phyloP scores from a whole-genome alignment of 2,888 invertebrate genomes.

The Cryptops parisi region DNA sequence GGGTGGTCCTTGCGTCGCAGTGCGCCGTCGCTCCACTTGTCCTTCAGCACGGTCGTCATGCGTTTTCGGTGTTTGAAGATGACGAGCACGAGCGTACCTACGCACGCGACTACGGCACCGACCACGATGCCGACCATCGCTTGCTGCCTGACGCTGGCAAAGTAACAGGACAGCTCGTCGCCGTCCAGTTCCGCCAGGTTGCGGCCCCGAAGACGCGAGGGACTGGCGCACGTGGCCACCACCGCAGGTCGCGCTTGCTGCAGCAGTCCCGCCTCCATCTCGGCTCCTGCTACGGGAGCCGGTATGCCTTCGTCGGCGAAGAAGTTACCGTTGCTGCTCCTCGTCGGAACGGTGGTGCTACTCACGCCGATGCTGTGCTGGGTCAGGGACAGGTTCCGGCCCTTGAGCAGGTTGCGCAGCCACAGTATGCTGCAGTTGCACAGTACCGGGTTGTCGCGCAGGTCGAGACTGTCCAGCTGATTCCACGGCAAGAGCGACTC shows the following conservation, averaged over 20 bases:
- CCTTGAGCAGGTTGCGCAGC: constrained; percentile 36
- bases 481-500: constrained; percentile 56
- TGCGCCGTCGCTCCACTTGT: constrained; percentile 19
- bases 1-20: constrained; percentile 17
- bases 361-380: not conserved
- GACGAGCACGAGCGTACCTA: constrained; percentile 16
- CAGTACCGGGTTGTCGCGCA: constrained; percentile 67
- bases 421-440: constrained; percentile 78
- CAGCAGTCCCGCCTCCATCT: not conserved
- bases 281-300: not conserved
- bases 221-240: constrained; percentile 12
- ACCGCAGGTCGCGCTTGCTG: not conserved
- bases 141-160: constrained; percentile 15
- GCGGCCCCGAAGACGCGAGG: constrained; percentile 3
- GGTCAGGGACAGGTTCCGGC: constrained; percentile 11
- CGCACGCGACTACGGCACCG: constrained; percentile 9
- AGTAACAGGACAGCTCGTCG: constrained; percentile 16
- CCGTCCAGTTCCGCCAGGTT: constrained; percentile 14
- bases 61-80: constrained; percentile 16
- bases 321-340: not conserved
- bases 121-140: constrained; percentile 15
- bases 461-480: constrained; percentile 52
- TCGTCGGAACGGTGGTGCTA: not conserved
- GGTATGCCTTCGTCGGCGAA: not conserved
- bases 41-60: constrained; percentile 18